These are phyloP conservation scores for Gymnopithys bicolor DNA, from an alignment of 2,797 vertebrate genomes.

Conservation along the genomic window DNA sequence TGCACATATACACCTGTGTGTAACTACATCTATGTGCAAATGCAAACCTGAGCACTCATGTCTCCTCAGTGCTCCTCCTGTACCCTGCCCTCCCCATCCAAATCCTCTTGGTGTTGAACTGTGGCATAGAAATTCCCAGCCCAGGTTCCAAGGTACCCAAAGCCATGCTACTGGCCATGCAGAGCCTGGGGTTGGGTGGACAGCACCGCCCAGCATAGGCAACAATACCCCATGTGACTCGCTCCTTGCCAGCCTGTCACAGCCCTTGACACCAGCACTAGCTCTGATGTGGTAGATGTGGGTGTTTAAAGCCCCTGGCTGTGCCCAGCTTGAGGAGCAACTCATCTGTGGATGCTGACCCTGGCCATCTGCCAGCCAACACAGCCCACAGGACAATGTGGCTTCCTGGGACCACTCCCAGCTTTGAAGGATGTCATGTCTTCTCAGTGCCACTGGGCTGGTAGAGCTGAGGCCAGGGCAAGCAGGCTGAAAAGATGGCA, in stretches of 20 bases:
- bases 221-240: background rate
- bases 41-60: accelerated
- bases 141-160: background rate
- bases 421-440: accelerated
- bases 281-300: background rate
- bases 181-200: no score
- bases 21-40: background rate
- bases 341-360: background rate
- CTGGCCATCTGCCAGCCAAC: background rate
- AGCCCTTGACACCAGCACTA: background rate
- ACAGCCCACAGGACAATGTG: accelerated
- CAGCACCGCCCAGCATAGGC: accelerated
- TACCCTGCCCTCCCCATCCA: background rate
- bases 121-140: background rate
- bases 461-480: background rate
- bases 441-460: background rate
- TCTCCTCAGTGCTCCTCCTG: background rate
- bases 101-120: background rate
- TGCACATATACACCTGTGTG: background rate
- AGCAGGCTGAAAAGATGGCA: background rate
- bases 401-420: background rate
- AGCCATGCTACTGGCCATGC: background rate
- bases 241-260: background rate
- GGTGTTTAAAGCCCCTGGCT: background rate
- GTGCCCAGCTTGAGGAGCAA: accelerated